A percentile compares a stretch with the other conserved stretches of the same genome.
These are phyloP conservation scores for Chrysina gloriosa DNA, from an alignment of 2,888 invertebrate genomes.

Conservation along the genomic window DNA sequence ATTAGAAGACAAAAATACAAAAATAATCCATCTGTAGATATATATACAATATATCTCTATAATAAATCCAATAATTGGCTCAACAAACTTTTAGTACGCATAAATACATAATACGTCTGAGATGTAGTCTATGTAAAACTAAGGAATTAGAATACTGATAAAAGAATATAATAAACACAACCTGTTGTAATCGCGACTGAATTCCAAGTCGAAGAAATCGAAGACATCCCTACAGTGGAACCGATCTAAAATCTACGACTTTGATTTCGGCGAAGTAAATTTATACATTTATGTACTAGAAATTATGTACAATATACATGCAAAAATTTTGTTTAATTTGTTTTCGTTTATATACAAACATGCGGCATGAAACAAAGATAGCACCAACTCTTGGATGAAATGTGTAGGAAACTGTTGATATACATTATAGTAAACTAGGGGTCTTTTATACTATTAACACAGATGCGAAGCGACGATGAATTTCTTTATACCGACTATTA, in stretches of 20 bases:
- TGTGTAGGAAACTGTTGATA: conserved; percentile 25
- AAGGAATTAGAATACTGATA: conserved; percentile 34
- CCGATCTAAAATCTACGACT: conserved; percentile 8
- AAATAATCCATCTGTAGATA: conserved; percentile 24
- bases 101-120: conserved; percentile 14
- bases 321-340: conserved; percentile 41
- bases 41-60: too few species aligned
- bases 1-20: conserved; percentile 19
- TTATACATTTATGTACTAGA: conserved; percentile 39
- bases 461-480: conserved; percentile 18
- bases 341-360: conserved; percentile 37
- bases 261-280: conserved; percentile 26
- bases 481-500: neutral
- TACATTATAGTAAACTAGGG: conserved; percentile 19
- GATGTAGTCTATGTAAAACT: conserved; percentile 21
- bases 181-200: conserved; percentile 10
- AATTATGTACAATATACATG: conserved; percentile 45
- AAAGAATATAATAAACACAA: conserved; percentile 28
- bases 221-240: neutral
- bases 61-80: conserved; percentile 20
- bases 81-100: conserved; percentile 13
- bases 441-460: conserved; percentile 12
- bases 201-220: conserved; percentile 19
- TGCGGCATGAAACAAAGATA: conserved; percentile 37
- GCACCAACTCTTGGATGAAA: conserved; percentile 39